Evolutionary conservation across 2,888 invertebrate genomes (phyloP).

Genomic region (Aspidapion aeneum): DNA sequence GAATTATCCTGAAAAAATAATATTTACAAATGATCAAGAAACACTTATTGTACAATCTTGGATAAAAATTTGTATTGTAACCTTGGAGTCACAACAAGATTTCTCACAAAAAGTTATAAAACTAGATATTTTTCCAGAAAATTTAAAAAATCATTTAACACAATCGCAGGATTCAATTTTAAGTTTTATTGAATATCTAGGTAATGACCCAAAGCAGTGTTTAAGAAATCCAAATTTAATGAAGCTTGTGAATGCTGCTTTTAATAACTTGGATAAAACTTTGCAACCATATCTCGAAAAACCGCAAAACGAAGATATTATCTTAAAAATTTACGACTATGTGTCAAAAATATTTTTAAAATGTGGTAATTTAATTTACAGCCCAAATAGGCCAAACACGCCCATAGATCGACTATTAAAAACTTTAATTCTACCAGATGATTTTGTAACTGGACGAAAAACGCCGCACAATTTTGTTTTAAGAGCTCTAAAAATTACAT

Average conservation of each 20-base stretch:
- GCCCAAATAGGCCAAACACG: slow-evolving; percentile 43
- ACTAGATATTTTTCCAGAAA: slow-evolving; percentile 32
- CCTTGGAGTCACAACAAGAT: slow-evolving; percentile 30
- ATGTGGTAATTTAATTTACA: slow-evolving; percentile 40
- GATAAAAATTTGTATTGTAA: slow-evolving; percentile 40
- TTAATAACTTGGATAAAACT: slow-evolving; percentile 38
- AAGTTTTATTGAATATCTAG: slow-evolving; percentile 38
- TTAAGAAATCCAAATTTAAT: slow-evolving; percentile 22
- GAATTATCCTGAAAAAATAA: slow-evolving; percentile 31
- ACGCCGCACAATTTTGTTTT: slow-evolving; percentile 45
- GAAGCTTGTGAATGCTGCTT: slow-evolving; percentile 40
- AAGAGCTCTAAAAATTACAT: slow-evolving; percentile 51
- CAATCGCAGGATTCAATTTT: slow-evolving; percentile 33
- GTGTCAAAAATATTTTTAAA: slow-evolving; percentile 38
- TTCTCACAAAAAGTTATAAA: slow-evolving; percentile 37
- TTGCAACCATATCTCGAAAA: slow-evolving; percentile 33
- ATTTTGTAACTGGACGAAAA: slow-evolving; percentile 49
- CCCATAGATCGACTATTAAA: slow-evolving; percentile 44
- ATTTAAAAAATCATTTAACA: slow-evolving; percentile 28
- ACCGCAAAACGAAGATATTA: slow-evolving; percentile 36
- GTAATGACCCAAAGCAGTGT: slow-evolving; percentile 26
- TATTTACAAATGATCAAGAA: slow-evolving; percentile 35
- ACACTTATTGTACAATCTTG: slow-evolving; percentile 39
- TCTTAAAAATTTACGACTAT: slow-evolving; percentile 39
- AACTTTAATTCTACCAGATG: slow-evolving; percentile 50